Evolutionary conservation across 2,113 vertebrate genomes (phyloP).

Genomic region (Scatophagus argus): DNA sequence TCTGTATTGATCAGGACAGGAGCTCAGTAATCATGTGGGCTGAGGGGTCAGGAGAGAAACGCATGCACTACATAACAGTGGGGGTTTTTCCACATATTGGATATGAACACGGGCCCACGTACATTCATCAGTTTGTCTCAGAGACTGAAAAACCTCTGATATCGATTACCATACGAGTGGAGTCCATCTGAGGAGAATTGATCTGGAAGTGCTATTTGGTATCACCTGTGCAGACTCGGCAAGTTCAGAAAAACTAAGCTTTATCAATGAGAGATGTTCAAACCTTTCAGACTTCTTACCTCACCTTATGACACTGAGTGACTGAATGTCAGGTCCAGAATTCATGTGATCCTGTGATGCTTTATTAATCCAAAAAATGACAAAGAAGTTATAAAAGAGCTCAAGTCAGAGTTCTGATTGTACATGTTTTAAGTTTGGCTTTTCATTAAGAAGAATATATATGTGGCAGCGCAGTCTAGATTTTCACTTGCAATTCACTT

Average conservation of each 20-base stretch:
- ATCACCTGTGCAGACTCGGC: neutral
- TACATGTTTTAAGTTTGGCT: neutral
- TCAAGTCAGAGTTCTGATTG: too few species aligned
- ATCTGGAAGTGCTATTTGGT: neutral
- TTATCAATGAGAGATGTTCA: neutral
- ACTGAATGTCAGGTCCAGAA: neutral
- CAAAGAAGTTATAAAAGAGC: too few species aligned
- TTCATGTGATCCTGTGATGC: neutral
- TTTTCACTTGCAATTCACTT: too few species aligned
- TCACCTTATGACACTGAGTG: neutral
- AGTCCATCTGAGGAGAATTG: neutral
- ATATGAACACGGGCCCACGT: neutral
- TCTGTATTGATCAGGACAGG: slow-evolving; percentile 27
- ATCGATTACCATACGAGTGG: neutral
- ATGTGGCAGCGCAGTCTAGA: too few species aligned
- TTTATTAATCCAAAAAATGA: neutral
- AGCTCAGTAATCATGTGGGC: slow-evolving; percentile 26
- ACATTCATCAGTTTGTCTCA: slow-evolving; percentile 7
- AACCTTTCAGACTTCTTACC: neutral
- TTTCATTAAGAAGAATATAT: neutral
- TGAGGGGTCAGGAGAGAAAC: slow-evolving; percentile 15
- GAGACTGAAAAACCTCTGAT: neutral
- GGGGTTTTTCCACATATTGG: neutral
- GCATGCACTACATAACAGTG: neutral
- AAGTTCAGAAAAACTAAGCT: too few species aligned